Conservation (phyloP, 2,888 invertebrate species). For the Erannis defoliaria region DNA sequence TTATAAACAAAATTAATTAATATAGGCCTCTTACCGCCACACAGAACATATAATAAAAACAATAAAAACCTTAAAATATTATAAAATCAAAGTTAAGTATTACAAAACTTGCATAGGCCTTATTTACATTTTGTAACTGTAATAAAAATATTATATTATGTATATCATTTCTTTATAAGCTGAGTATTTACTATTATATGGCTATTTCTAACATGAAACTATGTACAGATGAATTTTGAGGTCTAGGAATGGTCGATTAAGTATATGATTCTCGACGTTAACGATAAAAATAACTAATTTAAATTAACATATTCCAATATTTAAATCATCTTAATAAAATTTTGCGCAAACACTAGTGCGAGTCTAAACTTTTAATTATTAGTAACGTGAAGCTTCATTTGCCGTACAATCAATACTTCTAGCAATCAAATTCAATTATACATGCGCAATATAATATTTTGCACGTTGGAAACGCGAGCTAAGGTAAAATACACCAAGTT, state of each 20-base stretch:
- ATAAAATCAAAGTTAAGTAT: constrained; percentile 4
- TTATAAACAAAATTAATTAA: constrained; percentile 18
- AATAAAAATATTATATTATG: constrained; percentile 24
- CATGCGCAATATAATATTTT: neutral
- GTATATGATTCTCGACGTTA: constrained; percentile 40
- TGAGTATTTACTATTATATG: constrained; percentile 36
- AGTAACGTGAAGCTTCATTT: constrained; percentile 21
- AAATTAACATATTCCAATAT: constrained; percentile 48
- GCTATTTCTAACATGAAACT: constrained; percentile 33
- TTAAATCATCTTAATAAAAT: constrained; percentile 48
- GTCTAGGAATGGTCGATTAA: constrained; percentile 42
- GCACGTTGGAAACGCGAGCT: neutral
- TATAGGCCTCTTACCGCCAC: constrained; percentile 15
- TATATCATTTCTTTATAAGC: constrained; percentile 20
- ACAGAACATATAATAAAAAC: constrained; percentile 1
- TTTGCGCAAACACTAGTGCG: constrained; percentile 52
- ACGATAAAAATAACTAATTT: constrained; percentile 47
- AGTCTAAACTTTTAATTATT: constrained; percentile 20
- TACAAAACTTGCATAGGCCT: constrained; percentile 18
- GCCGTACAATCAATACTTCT: constrained; percentile 16
- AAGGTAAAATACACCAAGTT: too few species aligned
- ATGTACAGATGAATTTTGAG: constrained; percentile 41
- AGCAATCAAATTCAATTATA: constrained; percentile 8
- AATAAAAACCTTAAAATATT: constrained; percentile 6
- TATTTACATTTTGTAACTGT: constrained; percentile 28